Conservation (phyloP, 2,888 invertebrate species). For the Rhogogaster chlorosoma region DNA sequence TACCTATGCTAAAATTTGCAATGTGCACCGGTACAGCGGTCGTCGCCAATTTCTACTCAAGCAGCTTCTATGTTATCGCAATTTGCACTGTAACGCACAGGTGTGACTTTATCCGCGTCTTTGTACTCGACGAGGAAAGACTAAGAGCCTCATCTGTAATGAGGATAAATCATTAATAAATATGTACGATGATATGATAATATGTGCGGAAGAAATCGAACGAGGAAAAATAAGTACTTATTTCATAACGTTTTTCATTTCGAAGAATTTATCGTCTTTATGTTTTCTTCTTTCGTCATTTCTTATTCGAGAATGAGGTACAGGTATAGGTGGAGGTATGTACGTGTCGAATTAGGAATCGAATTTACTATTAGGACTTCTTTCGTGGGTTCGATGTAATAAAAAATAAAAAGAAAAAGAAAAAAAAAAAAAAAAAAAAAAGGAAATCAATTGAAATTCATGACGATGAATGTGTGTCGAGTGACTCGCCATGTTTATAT, state of each 20-base stretch:
- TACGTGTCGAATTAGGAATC: too few species aligned
- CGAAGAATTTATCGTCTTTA: neutral
- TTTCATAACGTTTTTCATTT: neutral
- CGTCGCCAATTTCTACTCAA: too few species aligned
- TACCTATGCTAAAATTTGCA: neutral
- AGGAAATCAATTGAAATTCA: slow-evolving; percentile 28
- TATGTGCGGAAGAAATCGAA: neutral
- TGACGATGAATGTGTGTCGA: slow-evolving; percentile 16
- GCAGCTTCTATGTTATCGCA: neutral
- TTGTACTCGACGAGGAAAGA: neutral
- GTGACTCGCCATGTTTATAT: neutral
- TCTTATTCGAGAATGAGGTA: too few species aligned
- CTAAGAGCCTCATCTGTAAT: neutral
- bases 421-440: neutral
- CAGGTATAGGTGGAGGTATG: too few species aligned
- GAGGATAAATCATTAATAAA: neutral
- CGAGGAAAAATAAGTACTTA: neutral
- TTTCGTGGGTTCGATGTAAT: neutral
- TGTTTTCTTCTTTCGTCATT: too few species aligned
- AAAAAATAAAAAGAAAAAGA: neutral
- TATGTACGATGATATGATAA: neutral
- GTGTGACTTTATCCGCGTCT: neutral
- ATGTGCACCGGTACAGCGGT: neutral
- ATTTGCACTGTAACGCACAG: neutral
- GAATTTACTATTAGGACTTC: too few species aligned